Evolutionary conservation across 2,888 invertebrate species (phyloP), one percentile per base, ranked within the genome.

Genomic region (Hypselothyrea guttata): DNA sequence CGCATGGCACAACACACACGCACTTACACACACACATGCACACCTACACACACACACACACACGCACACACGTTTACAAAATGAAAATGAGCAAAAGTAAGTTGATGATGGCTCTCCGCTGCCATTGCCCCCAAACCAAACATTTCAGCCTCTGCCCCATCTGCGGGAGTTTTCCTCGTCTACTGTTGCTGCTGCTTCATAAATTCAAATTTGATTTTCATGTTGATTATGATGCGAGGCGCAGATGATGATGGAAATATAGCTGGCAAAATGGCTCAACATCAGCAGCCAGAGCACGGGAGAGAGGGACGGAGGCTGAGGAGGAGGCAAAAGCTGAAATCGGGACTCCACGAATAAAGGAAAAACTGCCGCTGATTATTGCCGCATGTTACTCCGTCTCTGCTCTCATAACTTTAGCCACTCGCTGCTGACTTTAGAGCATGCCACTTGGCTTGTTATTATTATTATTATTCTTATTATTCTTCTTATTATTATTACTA

Each of bases 151-250:
- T 27, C 47, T 27, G 18, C 11, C 27, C 45, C 22, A 12, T 7
- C 11, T 4, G 5, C 30, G 18, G 28, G n/a, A 38, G 56, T 28
- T 41, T 48, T 63, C 30, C 30, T 38, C 51, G 54, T 28, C 49
- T 35, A 64, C 35, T 47, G 42, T 67, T 65, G 63, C 47, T 54
- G 54, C 54, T 48, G 54, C 54, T 78, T 78, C 78, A 78, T 78
- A 78, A 78, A 78, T 78, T 78, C 78, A 78, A 78, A 78, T 78
- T 83, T 78, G 78, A 78, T 78, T 78, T 78, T 78, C 84, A 78
- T 78, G 84, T 84, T 78, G 78, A 78, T 78, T 78, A 78, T 78
- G 78, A 83, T 78, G 79, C 77, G 74, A 60, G 60, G 48, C 56
- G 57, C 59, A 74, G 84, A 79, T 79, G 77, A 83, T 71, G 81